Conservation (phyloP, 2,113 vertebrate species). For the Pampusana beccarii region DNA sequence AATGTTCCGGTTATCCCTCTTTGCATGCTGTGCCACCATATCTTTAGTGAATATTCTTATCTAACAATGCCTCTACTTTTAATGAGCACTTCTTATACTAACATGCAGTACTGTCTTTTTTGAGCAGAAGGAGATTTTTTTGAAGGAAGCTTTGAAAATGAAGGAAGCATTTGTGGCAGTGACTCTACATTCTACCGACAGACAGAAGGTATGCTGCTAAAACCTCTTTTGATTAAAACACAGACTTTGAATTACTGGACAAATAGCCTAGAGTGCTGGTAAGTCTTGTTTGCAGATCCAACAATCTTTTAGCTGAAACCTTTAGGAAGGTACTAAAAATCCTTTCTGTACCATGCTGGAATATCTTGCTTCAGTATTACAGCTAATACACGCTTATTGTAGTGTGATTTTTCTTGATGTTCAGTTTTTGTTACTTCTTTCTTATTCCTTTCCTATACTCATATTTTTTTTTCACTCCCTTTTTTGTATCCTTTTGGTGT, state of each 20-base stretch:
- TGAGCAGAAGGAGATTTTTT: slow-evolving; percentile 82
- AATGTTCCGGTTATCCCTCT: neutral
- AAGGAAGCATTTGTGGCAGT: slow-evolving; percentile 90
- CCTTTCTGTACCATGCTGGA: neutral
- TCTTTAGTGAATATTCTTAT: neutral
- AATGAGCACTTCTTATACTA: neutral
- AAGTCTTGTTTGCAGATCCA: neutral
- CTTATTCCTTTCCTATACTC: neutral
- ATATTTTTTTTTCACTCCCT: neutral
- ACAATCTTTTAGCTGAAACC: neutral
- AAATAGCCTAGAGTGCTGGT: neutral
- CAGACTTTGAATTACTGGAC: neutral
- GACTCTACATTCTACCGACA: slow-evolving; percentile 92
- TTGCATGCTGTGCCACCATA: neutral
- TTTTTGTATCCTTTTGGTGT: neutral
- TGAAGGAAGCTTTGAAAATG: slow-evolving; percentile 90
- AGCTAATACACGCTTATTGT: neutral
- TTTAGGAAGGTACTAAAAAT: neutral
- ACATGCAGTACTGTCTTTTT: neutral
- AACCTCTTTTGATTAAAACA: neutral
- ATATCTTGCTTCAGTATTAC: neutral
- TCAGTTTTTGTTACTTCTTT: neutral
- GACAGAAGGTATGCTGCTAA: slow-evolving; percentile 84
- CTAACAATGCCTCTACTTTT: neutral
- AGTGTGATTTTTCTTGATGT: neutral